Base-by-base conservation (phyloP, 2,113 vertebrate species). In the Sminthopsis crassicaudata region DNA sequence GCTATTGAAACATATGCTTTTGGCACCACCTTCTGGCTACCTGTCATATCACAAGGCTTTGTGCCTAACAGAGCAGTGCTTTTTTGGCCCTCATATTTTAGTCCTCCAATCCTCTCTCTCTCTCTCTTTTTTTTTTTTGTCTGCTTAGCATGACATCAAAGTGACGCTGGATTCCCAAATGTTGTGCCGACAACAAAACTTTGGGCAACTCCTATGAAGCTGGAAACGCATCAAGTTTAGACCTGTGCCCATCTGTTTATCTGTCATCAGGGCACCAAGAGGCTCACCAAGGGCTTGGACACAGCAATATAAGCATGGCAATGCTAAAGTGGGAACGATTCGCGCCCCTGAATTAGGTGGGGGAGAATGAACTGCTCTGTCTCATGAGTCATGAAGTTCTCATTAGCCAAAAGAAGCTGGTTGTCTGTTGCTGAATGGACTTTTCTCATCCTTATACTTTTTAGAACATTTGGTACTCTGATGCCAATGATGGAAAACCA, bases 1-100 rank as follows among this genome's bases (percentile, higher is more conserved):
- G 55, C 54, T 23, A 89, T 51, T 60, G 67, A 95, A 67, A 90
- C 54, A 25, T 0, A 19, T 76, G 52, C 53, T 46, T 42, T 12
- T 22, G 88, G 42, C 89, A 93, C 92, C 97, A 52, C 93, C 97
- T 95, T 30, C 90, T 96, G 97, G 94, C 0, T 0, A 25, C 0
- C 51, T 57, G 6, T 1, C 2, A 88, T n/a, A 93, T 90, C 90
- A 55, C 94, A 93, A 11, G 0, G 5, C 10, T 11, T 36, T 12
- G 9, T 10, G 3, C 8, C 0, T 24, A 22, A 26, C 11, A 12
- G 19, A 48, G 5, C 6, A 89, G 26, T 23, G 1, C 0, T 30
- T 55, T 57, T 26, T 30, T 10, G 12, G 84, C 46, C 84, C 89
- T 96, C 42, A 14, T 3, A 19, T 84, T 84, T 84, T 42, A 84